Base-by-base conservation (phyloP, 2,797 vertebrate species). In the Sebastes steindachneri region DNA sequence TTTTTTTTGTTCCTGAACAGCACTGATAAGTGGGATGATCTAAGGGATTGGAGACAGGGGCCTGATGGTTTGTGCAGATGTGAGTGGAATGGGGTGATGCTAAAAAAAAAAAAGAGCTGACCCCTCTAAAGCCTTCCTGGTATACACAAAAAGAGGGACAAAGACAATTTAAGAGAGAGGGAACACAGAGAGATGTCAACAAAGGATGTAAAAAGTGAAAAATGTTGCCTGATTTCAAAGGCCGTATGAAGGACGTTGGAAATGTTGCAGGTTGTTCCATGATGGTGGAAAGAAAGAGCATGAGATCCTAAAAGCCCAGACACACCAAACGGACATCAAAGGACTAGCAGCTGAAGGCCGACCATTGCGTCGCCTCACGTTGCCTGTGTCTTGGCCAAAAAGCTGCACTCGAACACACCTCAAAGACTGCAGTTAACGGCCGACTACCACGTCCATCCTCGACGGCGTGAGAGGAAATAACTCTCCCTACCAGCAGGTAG, bases 61-160 rank as follows among this genome's bases (percentile, higher is more conserved):
- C 9, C 62, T 90, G 73, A 89, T 91, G 79, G 80, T 79, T 91
- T 84, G 72, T 83, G 55, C 82, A 88, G 85, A 89, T 90, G 85
- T 89, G 68, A 77, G 64, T 57, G 80, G 48, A 82, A 73, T 10
- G 25, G 26, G 67, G 69, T 83, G 76, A 81, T 54, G 31, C 57
- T 82, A 66, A 62, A 74, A 79, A 85, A 73, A 79, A 85, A 73
- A 79, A 85, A 1, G 21, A 77, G 25, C 5, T 62, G 65, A 86
- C 76, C 51, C 19, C 51, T 77, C 66, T 62, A 31, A 69, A 86
- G 59, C 45, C 48, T 54, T 31, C 35, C 23, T 72, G 19, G 31
- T 59, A 41, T 41, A 79, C 15, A 23, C 9, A 57, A 58, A 35
- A 58, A 62, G 17, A 64, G 25, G 15, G 10, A 58, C 9, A 54